Conservation (phyloP, 2,797 vertebrate genomes). For the Pantherophis vulpinus region DNA sequence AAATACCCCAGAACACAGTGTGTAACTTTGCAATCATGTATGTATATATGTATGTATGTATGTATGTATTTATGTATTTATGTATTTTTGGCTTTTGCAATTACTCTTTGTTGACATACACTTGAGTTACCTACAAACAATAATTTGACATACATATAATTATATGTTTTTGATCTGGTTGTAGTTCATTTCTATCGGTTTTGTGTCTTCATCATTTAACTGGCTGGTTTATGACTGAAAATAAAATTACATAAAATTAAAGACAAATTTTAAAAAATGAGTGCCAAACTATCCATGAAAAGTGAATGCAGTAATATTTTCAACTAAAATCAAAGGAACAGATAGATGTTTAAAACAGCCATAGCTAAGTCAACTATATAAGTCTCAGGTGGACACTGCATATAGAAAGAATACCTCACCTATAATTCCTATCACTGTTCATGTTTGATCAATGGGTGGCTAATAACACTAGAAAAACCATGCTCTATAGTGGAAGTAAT, state of each 20-base stretch:
- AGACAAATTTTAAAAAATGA: not conserved
- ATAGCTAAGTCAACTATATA: too few species aligned
- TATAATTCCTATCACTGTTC: not conserved
- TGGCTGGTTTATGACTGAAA: not conserved
- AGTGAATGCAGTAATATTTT: not conserved
- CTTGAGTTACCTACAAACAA: not conserved
- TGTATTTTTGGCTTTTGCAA: not conserved
- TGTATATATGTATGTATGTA: too few species aligned
- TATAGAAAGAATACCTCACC: not conserved
- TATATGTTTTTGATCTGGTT: not conserved
- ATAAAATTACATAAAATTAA: not conserved
- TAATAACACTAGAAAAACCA: not conserved
- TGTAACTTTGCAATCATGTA: not conserved
- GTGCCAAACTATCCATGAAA: not conserved
- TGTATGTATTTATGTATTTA: too few species aligned
- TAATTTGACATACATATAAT: not conserved
- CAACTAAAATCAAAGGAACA: not conserved
- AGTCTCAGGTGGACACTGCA: not conserved
- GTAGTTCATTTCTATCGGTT: not conserved
- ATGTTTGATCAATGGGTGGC: not conserved
- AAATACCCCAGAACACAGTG: not conserved
- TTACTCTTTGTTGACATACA: not conserved
- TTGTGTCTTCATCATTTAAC: not conserved
- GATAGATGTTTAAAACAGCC: too few species aligned
- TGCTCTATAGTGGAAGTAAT: not conserved